Conservation (phyloP, 2,888 invertebrate species). For the Choristoneura rosaceana region DNA sequence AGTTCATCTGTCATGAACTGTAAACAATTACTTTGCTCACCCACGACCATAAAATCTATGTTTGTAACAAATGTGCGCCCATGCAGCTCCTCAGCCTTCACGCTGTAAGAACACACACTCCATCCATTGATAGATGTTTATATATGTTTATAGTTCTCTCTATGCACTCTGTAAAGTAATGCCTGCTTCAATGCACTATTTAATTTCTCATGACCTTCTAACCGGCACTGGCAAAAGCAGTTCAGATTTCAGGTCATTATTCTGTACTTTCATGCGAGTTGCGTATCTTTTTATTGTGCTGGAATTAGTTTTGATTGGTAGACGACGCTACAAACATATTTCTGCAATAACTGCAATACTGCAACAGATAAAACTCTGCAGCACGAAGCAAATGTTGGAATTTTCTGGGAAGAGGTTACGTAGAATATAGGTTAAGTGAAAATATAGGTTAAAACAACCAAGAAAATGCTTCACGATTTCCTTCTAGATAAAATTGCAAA, state of each 20-base stretch:
- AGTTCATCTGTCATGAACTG: not conserved
- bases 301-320: not conserved
- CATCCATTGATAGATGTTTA: too few species aligned
- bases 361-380: not conserved
- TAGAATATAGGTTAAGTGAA: too few species aligned
- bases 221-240: not conserved
- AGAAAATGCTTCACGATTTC: not conserved
- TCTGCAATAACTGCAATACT: not conserved
- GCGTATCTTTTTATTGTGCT: not conserved
- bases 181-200: too few species aligned
- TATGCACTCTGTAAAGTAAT: too few species aligned
- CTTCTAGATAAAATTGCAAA: not conserved
- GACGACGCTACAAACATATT: not conserved
- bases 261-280: not conserved
- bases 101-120: too few species aligned
- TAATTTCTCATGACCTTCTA: not conserved
- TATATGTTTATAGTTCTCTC: too few species aligned
- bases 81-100: too few species aligned
- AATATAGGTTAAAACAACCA: not conserved
- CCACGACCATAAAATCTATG: too few species aligned
- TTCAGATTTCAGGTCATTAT: not conserved
- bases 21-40: too few species aligned
- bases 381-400: not conserved
- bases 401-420: not conserved
- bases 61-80: too few species aligned